Percentiles rank a stretch among this genome's conserved stretches.
phyloP scores from a whole-genome alignment of 64 coral and sea anemone genomes.

The Montipora cactus region DNA sequence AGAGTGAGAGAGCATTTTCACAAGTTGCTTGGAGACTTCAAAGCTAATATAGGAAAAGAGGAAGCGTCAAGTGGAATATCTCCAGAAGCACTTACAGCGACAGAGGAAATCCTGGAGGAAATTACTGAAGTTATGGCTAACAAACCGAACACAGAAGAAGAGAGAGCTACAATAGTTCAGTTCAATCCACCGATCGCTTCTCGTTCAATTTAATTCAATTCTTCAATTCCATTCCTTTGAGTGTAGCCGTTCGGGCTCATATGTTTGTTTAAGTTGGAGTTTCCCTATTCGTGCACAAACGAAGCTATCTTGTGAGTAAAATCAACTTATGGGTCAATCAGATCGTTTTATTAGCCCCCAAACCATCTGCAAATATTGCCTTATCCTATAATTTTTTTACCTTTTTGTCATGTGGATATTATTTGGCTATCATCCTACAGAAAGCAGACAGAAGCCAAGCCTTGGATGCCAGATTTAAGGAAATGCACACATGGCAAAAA shows the following conservation, averaged over 20 bases:
- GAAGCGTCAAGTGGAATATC: conserved; percentile 57
- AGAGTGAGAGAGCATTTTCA: conserved; percentile 64
- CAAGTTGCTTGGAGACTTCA: conserved; percentile 55
- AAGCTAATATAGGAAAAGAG: conserved; percentile 48
- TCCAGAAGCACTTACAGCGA: conserved; percentile 65
- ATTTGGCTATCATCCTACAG: background rate
- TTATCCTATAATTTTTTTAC: too few species aligned
- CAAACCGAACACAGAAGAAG: background rate
- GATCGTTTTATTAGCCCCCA: too few species aligned
- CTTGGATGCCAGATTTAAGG: background rate
- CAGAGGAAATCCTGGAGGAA: conserved; percentile 18
- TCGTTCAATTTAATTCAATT: background rate
- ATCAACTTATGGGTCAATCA: too few species aligned
- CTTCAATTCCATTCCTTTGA: too few species aligned
- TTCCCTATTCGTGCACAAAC: too few species aligned
- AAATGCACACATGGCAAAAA: background rate
- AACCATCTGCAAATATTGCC: too few species aligned
- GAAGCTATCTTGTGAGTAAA: too few species aligned
- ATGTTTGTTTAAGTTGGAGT: too few species aligned
- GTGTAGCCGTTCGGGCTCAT: too few species aligned
- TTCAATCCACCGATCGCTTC: too few species aligned
- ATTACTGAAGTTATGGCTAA: conserved; percentile 57
- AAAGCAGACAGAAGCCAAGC: background rate
- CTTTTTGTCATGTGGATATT: too few species aligned
- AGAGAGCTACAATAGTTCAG: background rate